Conservation (phyloP, 2,113 vertebrate genomes). For the Heloderma charlesbogerti region DNA sequence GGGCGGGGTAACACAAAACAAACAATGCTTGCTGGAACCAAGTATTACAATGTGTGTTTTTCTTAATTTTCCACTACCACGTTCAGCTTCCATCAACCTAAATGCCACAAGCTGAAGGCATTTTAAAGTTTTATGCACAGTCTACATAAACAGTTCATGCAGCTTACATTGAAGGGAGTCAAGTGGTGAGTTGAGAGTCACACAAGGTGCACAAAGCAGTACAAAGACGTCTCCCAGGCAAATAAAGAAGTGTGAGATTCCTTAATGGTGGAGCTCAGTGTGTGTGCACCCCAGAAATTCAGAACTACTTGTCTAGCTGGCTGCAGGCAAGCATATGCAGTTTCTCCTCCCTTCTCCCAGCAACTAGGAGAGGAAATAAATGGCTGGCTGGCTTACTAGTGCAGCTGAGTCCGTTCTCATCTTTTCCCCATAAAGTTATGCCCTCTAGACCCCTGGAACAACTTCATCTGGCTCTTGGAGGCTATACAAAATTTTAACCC, state of each 20-base stretch:
- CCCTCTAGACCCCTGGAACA: not conserved
- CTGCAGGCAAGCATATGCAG: not conserved
- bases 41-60: constrained; percentile 52
- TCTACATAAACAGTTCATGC: not conserved
- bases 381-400: not conserved
- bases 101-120: constrained; percentile 35
- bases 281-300: not conserved
- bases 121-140: not conserved
- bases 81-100: constrained; percentile 7
- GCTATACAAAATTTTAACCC: not conserved
- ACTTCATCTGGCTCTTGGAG: not conserved
- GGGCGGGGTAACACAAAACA: constrained; percentile 64
- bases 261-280: not conserved
- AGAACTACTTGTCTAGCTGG: no score
- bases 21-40: constrained; percentile 51
- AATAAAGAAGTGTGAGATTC: not conserved
- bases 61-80: constrained; percentile 52
- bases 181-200: not conserved
- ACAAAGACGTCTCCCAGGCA: not conserved
- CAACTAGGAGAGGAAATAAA: not conserved
- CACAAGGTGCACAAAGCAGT: not conserved
- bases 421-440: not conserved
- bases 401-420: not conserved
- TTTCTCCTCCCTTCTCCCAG: not conserved
- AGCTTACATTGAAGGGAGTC: not conserved